Conservation (phyloP, 2,888 invertebrate genomes). For the Brachylomia viminalis region DNA sequence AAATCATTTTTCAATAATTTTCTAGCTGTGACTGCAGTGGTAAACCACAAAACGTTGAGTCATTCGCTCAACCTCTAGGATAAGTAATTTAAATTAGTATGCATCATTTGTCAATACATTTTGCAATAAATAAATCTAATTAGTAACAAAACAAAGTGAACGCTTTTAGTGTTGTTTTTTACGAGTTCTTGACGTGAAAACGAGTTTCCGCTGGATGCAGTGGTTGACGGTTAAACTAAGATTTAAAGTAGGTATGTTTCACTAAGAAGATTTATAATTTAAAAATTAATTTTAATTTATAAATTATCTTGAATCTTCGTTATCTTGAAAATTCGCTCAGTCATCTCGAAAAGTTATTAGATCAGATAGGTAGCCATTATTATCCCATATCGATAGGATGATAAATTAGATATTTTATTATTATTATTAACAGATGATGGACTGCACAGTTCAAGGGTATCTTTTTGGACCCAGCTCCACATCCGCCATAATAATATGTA, state of each 20-base stretch:
- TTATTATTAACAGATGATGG: background rate
- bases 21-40: background rate
- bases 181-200: background rate
- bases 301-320: too few species aligned
- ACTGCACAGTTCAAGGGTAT: background rate
- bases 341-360: conserved; percentile 39
- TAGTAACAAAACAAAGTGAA: background rate
- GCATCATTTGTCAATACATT: too few species aligned
- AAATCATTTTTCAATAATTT: conserved; percentile 19
- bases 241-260: background rate
- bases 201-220: background rate
- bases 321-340: conserved; percentile 33
- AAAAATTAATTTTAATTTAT: too few species aligned
- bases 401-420: background rate
- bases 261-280: background rate
- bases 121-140: background rate
- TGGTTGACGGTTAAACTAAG: background rate
- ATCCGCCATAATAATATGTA: background rate
- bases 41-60: conserved; percentile 18
- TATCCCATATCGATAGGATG: background rate
- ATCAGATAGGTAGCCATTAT: conserved; percentile 5
- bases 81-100: too few species aligned
- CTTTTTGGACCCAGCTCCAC: conserved; percentile 4
- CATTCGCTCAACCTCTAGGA: background rate
- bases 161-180: background rate